These are phyloP conservation scores for Aldrovandia affinis DNA, from an alignment of 2,797 vertebrate species.

Conservation along the genomic window DNA sequence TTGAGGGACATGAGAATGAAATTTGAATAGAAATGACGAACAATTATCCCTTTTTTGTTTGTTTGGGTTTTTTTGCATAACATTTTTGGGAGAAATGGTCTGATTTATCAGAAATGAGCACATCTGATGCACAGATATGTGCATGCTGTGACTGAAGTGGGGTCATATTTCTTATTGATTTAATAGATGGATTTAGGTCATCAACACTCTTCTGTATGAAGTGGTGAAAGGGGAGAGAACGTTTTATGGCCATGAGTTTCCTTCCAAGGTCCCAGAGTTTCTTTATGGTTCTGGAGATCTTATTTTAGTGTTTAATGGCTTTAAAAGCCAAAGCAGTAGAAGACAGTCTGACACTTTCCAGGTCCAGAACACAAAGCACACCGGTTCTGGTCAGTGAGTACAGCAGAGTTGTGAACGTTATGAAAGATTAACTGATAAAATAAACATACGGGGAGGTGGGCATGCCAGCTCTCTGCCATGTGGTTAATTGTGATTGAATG, in stretches of 20 bases:
- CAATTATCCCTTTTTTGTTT: slow-evolving; percentile 15
- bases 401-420: neutral
- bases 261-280: slow-evolving; percentile 30
- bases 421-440: slow-evolving; percentile 18
- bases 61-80: no score
- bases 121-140: slow-evolving; percentile 3
- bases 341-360: neutral
- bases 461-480: neutral
- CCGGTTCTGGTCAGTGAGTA: neutral
- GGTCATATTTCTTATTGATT: neutral
- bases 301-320: slow-evolving; percentile 39
- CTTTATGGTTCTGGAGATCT: slow-evolving; percentile 32
- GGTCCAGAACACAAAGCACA: slow-evolving; percentile 18
- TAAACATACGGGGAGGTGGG: neutral
- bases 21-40: neutral
- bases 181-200: slow-evolving; percentile 28
- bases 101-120: neutral
- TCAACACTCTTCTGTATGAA: slow-evolving; percentile 33
- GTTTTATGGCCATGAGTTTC: slow-evolving; percentile 42
- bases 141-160: slow-evolving; percentile 12
- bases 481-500: slow-evolving; percentile 7
- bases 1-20: slow-evolving; percentile 16
- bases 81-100: neutral
- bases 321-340: slow-evolving; percentile 32
- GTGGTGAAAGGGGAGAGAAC: slow-evolving; percentile 32